Evolutionary conservation across 1,140 invertebrate genomes (phyloP).

Genomic region (Tetragonula clypearis): DNA sequence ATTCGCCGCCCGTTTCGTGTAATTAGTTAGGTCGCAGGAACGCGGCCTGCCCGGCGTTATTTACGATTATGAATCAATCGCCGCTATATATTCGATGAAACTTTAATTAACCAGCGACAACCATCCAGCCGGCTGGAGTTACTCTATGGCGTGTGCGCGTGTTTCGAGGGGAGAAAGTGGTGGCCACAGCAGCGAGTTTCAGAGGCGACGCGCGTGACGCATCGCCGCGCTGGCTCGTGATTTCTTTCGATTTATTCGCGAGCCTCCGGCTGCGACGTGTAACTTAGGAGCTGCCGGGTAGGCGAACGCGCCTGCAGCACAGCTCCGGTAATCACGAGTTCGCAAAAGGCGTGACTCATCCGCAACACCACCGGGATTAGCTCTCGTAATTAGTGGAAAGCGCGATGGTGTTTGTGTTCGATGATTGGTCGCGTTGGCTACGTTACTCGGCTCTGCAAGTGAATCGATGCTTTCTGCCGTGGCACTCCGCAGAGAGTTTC

Average conservation of each 20-base stretch:
- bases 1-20: slow-evolving; percentile 26
- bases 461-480: not conserved
- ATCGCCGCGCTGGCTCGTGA: not conserved
- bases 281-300: slow-evolving; percentile 19
- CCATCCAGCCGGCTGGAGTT: not conserved
- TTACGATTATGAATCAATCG: slow-evolving; percentile 47
- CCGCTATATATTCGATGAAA: slow-evolving; percentile 44
- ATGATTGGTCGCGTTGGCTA: not conserved
- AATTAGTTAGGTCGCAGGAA: slow-evolving; percentile 22
- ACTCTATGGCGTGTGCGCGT: not conserved
- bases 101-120: slow-evolving; percentile 46
- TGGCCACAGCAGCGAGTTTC: not conserved
- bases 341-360: slow-evolving; percentile 15
- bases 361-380: not conserved
- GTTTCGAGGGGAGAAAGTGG: not conserved
- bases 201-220: slow-evolving; percentile 10
- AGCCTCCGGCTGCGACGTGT: slow-evolving; percentile 8
- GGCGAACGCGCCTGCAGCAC: not conserved
- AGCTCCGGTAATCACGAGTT: slow-evolving; percentile 11
- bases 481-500: not conserved
- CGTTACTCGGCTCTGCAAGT: not conserved
- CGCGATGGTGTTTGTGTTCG: not conserved
- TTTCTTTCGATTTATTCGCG: slow-evolving; percentile 28
- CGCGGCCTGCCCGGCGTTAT: slow-evolving; percentile 16
- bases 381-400: slow-evolving; percentile 29